Evolutionary conservation across 2,888 invertebrate genomes (phyloP), one percentile per base, ranked within the genome.

Genomic region (Catotricha subobsoleta): DNA sequence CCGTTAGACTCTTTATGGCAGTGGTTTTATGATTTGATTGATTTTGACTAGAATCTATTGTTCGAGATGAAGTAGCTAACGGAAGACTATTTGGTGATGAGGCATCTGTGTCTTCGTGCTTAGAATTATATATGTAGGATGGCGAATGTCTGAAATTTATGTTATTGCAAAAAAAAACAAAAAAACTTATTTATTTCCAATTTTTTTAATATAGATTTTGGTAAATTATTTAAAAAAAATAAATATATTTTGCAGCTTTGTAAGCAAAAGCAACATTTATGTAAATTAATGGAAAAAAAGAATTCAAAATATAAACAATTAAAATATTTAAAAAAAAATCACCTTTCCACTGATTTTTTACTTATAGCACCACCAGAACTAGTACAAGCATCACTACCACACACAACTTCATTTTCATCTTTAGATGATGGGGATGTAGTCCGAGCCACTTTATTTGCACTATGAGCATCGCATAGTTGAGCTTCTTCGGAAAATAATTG

Each of bases 401-500:
- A n/a, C n/a, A n/a, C 6, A 9, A 3, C 28, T 10, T 7, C 4
- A 9, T 5, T 5, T 12, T 28, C 28, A 16, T 16, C 16, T 15
- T 31, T 13, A 29, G n/a, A 9, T 3, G 16, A 19, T 20, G 31
- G 40, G 23, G 27, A 27, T 20, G 8, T 37, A 27, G 21, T 12
- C 3, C 13, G 4, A 34, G 28, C 31, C 3, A 16, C 21, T 29
- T 28, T 36, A 15, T 15, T 36, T 4, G 13, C 15, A 3, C n/a
- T n/a, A n/a, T 21, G 21, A 23, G 10, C 20, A 15, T 83, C 86
- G 65, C 91, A 91, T 23, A 91, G 67, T 49, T 74, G 69, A 18
- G 87, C 87, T 55, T 88, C 86, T 59, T 80, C 74, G 45, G 80
- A 80, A 57, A 86, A 86, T 45, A 92, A 65, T 53, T 83, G 79